These are phyloP conservation scores for Heptranchias perlo DNA, from an alignment of 2,113 vertebrate genomes.

Conservation along the genomic window DNA sequence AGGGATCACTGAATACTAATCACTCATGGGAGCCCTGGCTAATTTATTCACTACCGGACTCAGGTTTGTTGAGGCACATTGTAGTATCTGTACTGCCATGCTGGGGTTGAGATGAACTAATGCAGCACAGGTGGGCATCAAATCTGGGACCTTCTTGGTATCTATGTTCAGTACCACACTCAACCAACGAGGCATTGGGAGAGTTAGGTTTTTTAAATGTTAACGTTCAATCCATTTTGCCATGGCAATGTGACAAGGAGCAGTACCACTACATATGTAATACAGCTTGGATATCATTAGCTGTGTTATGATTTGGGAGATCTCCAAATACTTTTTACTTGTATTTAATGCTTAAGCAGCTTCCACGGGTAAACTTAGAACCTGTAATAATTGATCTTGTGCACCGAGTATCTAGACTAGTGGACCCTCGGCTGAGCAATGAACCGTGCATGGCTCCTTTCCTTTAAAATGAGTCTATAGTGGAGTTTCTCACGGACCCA, in stretches of 20 bases:
- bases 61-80: background rate
- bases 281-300: background rate
- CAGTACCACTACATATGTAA: background rate
- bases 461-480: background rate
- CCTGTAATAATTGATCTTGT: background rate
- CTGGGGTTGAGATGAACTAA: background rate
- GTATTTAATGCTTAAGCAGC: background rate
- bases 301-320: background rate
- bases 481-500: background rate
- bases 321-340: background rate
- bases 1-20: background rate
- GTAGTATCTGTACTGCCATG: background rate
- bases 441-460: background rate
- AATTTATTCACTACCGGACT: background rate
- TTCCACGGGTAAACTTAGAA: background rate
- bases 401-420: background rate
- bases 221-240: background rate
- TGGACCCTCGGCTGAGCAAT: background rate
- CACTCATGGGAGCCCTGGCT: background rate
- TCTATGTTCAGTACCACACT: background rate
- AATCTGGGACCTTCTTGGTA: background rate
- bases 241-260: background rate
- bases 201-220: background rate
- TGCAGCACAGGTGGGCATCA: background rate
- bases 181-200: background rate